Percentiles rank a stretch among this genome's conserved stretches.
Conservation (phyloP, 2,888 invertebrate species). For the Danaus chrysippus region DNA sequence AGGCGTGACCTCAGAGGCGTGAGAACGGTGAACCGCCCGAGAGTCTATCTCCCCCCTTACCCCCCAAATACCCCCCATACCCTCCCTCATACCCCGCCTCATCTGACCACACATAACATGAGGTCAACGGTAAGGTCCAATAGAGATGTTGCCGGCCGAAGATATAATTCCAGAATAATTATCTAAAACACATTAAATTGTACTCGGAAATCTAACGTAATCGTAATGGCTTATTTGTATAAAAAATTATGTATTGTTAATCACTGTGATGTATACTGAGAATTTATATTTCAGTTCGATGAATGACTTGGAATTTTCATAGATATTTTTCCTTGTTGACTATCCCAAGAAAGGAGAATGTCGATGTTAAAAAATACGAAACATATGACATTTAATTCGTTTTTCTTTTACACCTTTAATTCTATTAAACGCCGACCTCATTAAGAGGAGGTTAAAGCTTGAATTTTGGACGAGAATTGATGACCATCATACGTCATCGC, state of each 20-base stretch:
- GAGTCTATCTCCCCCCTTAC: slow-evolving; percentile 38
- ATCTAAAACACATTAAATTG: slow-evolving; percentile 5
- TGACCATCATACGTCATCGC: slow-evolving; percentile 65
- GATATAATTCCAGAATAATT: slow-evolving; percentile 14
- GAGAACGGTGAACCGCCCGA: slow-evolving; percentile 66
- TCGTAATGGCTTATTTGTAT: slow-evolving; percentile 3
- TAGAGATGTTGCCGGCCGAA: slow-evolving; percentile 22
- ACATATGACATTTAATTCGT: too few relatives aligned
- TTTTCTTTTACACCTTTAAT: slow-evolving; percentile 53
- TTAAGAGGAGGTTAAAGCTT: slow-evolving; percentile 65
- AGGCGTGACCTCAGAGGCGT: slow-evolving; percentile 76
- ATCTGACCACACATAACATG: slow-evolving; percentile 45
- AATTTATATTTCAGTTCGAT: too few relatives aligned
- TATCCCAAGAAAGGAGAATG: too few relatives aligned
- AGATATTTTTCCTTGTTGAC: too few relatives aligned
- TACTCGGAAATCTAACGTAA: slow-evolving; percentile 3
- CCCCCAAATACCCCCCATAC: slow-evolving; percentile 34
- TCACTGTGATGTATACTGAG: too few relatives aligned
- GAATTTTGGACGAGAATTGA: slow-evolving; percentile 62
- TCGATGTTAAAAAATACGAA: too few relatives aligned
- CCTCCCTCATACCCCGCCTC: slow-evolving; percentile 33
- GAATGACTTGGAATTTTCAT: too few relatives aligned
- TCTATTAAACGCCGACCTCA: slow-evolving; percentile 69
- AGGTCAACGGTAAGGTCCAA: slow-evolving; percentile 39
- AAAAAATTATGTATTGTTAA: neutral